A percentile compares a stretch with the other conserved stretches of the same genome.
phyloP scores from a whole-genome alignment of 2,797 vertebrate species.

The Brachymystax lenok region DNA sequence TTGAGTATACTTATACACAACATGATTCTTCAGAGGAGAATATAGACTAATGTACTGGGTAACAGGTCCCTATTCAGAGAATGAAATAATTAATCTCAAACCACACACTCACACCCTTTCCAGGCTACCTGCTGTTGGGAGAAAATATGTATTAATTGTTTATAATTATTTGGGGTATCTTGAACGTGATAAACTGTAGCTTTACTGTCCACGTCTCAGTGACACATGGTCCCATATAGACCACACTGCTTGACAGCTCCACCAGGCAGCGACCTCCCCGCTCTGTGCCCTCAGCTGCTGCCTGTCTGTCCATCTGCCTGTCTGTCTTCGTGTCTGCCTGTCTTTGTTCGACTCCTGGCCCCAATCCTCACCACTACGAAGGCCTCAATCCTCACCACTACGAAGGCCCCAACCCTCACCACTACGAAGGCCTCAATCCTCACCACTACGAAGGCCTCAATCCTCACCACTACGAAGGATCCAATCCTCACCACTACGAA shows the following conservation, averaged over 20 bases:
- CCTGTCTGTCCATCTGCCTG: too few species aligned
- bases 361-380: too few species aligned
- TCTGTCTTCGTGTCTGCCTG: too few species aligned
- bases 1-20: not conserved
- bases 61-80: not conserved
- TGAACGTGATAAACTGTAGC: slow-evolving; percentile 47
- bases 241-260: too few species aligned
- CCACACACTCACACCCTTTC: not conserved
- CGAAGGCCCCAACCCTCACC: too few species aligned
- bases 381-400: too few species aligned
- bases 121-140: slow-evolving; percentile 53
- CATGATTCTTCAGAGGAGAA: not conserved
- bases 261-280: not conserved
- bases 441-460: too few species aligned
- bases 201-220: slow-evolving; percentile 40
- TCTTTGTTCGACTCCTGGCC: too few species aligned
- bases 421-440: too few species aligned
- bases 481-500: too few species aligned
- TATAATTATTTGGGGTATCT: slow-evolving; percentile 41
- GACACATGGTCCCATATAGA: slow-evolving; percentile 32
- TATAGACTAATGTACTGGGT: not conserved
- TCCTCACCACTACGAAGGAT: too few species aligned
- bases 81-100: not conserved
- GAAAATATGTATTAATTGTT: slow-evolving; percentile 48
- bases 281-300: not conserved